Percentiles rank a stretch among this genome's conserved stretches.
Conservation (phyloP, 2,113 vertebrate species). For the Halichoerus grypus region DNA sequence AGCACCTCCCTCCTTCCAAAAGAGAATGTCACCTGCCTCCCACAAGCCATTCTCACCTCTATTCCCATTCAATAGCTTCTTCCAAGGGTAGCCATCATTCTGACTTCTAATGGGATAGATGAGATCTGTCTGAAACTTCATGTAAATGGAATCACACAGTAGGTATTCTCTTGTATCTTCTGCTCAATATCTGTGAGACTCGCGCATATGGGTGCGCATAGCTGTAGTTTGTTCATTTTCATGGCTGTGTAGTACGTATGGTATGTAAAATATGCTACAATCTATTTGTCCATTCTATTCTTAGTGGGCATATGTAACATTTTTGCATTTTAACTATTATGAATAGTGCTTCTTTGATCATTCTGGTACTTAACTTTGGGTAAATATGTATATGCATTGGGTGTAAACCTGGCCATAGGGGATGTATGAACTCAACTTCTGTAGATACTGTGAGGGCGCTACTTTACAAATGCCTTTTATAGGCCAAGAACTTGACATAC, state of each 20-base stretch:
- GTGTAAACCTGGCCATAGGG: neutral
- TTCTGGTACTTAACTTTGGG: constrained; percentile 17
- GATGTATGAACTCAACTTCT: neutral
- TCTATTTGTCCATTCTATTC: neutral
- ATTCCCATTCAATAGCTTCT: neutral
- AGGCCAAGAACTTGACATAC: neutral
- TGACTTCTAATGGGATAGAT: neutral
- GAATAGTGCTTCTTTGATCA: neutral
- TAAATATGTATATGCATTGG: neutral
- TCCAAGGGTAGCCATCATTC: neutral
- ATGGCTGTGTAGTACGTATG: neutral
- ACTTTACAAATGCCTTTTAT: constrained; percentile 33
- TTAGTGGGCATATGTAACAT: neutral
- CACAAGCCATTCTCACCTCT: neutral
- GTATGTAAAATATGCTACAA: neutral
- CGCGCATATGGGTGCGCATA: neutral
- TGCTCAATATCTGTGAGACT: neutral
- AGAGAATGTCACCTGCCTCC: neutral
- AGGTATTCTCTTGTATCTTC: neutral
- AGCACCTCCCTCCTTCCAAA: neutral
- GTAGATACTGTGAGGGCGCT: neutral
- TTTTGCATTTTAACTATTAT: constrained; percentile 18
- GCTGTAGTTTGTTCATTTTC: neutral
- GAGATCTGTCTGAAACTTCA: neutral
- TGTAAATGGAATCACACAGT: neutral